phyloP scores from a whole-genome alignment of 1,140 invertebrate genomes.

The Eriocheir sinensis region DNA sequence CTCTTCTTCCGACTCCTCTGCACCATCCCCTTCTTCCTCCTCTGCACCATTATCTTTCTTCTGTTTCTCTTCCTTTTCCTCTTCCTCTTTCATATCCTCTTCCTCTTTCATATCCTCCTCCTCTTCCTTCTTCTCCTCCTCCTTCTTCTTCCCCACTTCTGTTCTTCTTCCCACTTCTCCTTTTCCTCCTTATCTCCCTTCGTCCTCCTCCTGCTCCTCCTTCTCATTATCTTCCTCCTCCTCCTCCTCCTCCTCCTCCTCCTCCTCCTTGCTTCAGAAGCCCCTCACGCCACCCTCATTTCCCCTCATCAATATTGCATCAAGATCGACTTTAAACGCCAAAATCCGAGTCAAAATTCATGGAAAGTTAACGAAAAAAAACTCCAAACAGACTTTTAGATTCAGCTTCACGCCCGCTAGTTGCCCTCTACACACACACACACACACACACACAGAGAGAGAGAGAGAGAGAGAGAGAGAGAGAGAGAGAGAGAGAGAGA shows the following conservation, averaged over 20 bases:
- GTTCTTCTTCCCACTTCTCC: background rate
- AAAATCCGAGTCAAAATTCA: background rate
- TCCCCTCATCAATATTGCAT: constrained; percentile 6
- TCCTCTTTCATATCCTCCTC: background rate
- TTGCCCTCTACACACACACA: constrained; percentile 6
- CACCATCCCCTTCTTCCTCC: background rate
- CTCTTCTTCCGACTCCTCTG: background rate
- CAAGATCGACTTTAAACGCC: background rate
- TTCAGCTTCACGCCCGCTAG: background rate
- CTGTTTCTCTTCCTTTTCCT: background rate
- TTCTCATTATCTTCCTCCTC: too few species aligned
- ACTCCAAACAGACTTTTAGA: background rate
- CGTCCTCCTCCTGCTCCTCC: background rate
- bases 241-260: background rate
- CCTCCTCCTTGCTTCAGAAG: background rate
- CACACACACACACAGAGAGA: background rate
- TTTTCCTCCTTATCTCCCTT: background rate
- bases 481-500: background rate
- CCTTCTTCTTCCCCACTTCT: too few species aligned
- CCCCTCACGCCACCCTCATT: background rate
- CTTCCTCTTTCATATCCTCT: background rate
- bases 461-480: constrained; percentile 22
- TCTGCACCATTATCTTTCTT: background rate
- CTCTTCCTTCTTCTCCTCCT: too few species aligned
- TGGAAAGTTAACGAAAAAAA: background rate